These are phyloP conservation scores for Acleris laterana DNA, from an alignment of 2,888 invertebrate species.

Conservation along the genomic window DNA sequence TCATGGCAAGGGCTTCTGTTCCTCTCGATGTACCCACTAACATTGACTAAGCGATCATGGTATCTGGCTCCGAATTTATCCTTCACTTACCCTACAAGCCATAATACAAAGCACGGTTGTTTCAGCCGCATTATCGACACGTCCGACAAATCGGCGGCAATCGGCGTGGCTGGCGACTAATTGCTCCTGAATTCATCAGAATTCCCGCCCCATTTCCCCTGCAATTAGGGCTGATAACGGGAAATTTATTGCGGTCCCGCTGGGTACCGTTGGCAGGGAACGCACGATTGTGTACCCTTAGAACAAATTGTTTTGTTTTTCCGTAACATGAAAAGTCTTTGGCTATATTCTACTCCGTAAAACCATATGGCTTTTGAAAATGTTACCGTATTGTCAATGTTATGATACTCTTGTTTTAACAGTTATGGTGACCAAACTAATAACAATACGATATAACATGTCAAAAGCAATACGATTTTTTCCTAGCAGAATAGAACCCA, in stretches of 20 bases:
- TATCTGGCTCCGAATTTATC: not conserved
- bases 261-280: conserved; percentile 39
- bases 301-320: not conserved
- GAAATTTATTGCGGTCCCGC: conserved; percentile 63
- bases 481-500: too few relatives aligned
- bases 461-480: too few relatives aligned
- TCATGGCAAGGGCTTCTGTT: too few relatives aligned
- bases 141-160: conserved; percentile 57
- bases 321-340: too few relatives aligned
- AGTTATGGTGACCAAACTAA: too few relatives aligned
- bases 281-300: not conserved
- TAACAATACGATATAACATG: too few relatives aligned
- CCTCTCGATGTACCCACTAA: too few relatives aligned
- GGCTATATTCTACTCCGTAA: too few relatives aligned
- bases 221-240: conserved; percentile 71
- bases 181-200: conserved; percentile 60
- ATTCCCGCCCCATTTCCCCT: conserved; percentile 63
- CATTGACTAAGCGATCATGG: not conserved
- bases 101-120: not conserved
- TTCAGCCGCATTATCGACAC: conserved; percentile 3
- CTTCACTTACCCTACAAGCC: not conserved
- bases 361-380: too few relatives aligned
- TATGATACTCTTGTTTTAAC: too few relatives aligned
- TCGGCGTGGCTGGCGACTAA: conserved; percentile 59
- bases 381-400: too few relatives aligned